Percentiles rank a stretch among this genome's conserved stretches.
phyloP scores from a whole-genome alignment of 2,797 vertebrate species.

The Cottoperca gobio region DNA sequence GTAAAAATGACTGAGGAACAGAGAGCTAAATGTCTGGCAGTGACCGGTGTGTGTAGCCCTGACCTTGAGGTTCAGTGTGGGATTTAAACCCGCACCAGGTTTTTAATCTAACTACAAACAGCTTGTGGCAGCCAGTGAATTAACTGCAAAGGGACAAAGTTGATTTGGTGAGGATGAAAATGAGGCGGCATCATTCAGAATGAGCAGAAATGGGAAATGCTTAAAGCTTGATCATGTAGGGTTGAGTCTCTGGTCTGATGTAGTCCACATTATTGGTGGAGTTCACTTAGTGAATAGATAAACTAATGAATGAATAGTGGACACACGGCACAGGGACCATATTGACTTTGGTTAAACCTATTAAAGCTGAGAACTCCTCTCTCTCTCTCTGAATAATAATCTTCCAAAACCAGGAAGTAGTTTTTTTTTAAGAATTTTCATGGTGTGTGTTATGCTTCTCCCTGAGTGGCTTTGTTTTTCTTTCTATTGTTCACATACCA shows the following conservation, averaged over 20 bases:
- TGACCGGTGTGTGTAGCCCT: neutral
- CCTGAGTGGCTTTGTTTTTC: conserved; percentile 53
- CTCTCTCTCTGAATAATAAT: conserved; percentile 25
- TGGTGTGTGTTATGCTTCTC: conserved; percentile 4
- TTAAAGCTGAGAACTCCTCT: conserved; percentile 33
- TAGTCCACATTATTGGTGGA: conserved; percentile 17
- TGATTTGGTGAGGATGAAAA: conserved; percentile 50
- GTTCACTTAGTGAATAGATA: conserved; percentile 40
- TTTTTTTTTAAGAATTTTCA: conserved; percentile 36
- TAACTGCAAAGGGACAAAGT: conserved; percentile 4
- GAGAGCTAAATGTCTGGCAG: conserved; percentile 23
- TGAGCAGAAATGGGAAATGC: conserved; percentile 41
- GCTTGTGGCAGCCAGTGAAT: conserved; percentile 25
- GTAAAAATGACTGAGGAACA: conserved; percentile 37
- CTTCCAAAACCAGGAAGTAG: conserved; percentile 29
- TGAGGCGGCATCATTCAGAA: conserved; percentile 47
- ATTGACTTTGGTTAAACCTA: conserved; percentile 39
- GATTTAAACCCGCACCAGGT: neutral
- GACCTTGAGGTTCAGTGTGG: conserved; percentile 36
- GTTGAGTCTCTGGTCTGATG: conserved; percentile 22
- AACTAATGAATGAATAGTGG: conserved; percentile 47
- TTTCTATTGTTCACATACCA: conserved; percentile 53
- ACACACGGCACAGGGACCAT: conserved; percentile 20
- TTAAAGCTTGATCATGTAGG: conserved; percentile 25
- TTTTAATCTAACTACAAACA: conserved; percentile 54